These are phyloP conservation scores for Nomada ruficornis DNA, from an alignment of 2,888 invertebrate genomes.

Conservation along the genomic window DNA sequence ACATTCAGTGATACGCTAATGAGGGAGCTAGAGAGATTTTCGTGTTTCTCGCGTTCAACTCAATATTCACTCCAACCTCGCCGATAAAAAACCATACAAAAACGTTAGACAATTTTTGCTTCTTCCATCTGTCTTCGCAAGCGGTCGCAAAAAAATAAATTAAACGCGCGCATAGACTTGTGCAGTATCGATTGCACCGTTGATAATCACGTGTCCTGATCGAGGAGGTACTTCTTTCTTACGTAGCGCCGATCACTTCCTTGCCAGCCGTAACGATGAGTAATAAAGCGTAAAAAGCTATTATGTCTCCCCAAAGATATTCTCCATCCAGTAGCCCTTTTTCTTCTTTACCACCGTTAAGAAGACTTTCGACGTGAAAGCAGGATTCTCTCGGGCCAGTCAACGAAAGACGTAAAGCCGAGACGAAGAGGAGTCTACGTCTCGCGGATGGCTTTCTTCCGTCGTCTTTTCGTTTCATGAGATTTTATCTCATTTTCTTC, in stretches of 20 bases:
- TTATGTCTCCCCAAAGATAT: conserved; percentile 64
- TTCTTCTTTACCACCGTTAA: conserved; percentile 31
- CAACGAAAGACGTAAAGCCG: conserved; percentile 54
- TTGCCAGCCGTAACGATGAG: conserved; percentile 58
- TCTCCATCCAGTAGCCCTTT: conserved; percentile 45
- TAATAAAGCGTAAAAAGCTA: conserved; percentile 73
- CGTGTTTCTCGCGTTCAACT: too few relatives aligned
- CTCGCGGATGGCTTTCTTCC: conserved; percentile 55
- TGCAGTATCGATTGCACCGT: not conserved
- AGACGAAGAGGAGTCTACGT: conserved; percentile 45
- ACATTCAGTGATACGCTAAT: not conserved
- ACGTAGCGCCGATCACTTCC: conserved; percentile 34
- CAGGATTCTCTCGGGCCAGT: conserved; percentile 53
- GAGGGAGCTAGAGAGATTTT: not conserved
- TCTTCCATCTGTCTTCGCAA: too few relatives aligned
- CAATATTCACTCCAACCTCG: not conserved
- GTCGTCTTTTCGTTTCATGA: conserved; percentile 51
- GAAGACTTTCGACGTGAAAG: conserved; percentile 58
- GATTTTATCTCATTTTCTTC: conserved; percentile 60
- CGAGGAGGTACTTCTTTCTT: conserved; percentile 28
- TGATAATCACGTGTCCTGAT: conserved; percentile 42
- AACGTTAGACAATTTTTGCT: not conserved
- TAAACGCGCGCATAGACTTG: too few relatives aligned
- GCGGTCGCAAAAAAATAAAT: not conserved
- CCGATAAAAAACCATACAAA: not conserved